These are phyloP conservation scores for Neosilurus mollespiculum DNA, from an alignment of 2,797 vertebrate genomes.

Conservation along the genomic window DNA sequence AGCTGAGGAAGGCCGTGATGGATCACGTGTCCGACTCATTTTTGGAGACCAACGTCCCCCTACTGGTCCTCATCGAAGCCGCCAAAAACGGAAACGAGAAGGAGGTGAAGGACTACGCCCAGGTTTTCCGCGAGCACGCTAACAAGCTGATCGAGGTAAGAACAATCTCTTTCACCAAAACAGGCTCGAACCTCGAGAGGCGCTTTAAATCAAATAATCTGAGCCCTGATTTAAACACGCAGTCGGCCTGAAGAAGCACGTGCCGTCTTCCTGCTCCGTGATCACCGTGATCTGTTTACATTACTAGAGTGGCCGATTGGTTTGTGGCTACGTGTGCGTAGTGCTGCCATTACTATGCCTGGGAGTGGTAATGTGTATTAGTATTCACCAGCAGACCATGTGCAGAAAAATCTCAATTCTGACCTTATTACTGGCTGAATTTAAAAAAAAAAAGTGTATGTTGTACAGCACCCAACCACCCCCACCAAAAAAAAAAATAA, in stretches of 20 bases:
- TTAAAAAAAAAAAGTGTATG: no score
- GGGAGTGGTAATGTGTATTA: no score
- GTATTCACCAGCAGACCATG: no score
- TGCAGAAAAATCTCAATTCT: no score
- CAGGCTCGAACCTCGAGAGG: constrained; percentile 17
- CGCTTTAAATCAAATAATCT: constrained; percentile 9
- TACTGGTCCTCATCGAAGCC: constrained; percentile 97
- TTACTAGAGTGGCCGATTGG: no score
- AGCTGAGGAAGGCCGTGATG: constrained; percentile 99
- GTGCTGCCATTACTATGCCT: no score
- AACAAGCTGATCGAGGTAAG: constrained; percentile 97
- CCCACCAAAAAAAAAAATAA: no score
- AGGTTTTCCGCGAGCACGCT: constrained; percentile 98
- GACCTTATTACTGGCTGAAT: no score
- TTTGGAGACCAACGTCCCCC: constrained; percentile 98
- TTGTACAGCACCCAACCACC: no score
- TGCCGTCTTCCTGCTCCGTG: not conserved
- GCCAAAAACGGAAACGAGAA: constrained; percentile 99
- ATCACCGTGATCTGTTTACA: no score
- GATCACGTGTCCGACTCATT: constrained; percentile 99
- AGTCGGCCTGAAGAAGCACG: not conserved
- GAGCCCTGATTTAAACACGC: constrained; percentile 34
- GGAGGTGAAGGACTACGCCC: constrained; percentile 98
- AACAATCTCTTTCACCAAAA: not conserved
- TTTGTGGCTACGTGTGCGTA: no score